These are phyloP conservation scores for Micromussa lordhowensis DNA, from an alignment of 92 coral and sea anemone species.

Conservation along the genomic window DNA sequence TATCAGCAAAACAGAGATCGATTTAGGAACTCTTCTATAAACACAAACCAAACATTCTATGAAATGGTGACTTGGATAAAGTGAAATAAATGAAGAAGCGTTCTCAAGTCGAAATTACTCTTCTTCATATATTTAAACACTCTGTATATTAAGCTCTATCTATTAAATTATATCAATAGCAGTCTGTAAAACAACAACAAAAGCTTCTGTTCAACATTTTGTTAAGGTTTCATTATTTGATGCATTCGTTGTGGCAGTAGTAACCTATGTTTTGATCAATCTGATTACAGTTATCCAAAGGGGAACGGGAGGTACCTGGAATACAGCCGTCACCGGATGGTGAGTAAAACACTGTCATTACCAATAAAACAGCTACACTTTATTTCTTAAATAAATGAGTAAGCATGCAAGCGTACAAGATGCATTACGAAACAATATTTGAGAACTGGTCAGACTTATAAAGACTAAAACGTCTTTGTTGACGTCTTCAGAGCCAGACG, in stretches of 20 bases:
- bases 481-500: conserved; percentile 33
- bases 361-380: background rate
- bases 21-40: too few relatives aligned
- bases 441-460: background rate
- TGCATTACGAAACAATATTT: background rate
- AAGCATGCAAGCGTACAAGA: background rate
- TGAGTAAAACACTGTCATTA: conserved; percentile 13
- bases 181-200: too few relatives aligned
- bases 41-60: background rate
- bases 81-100: too few relatives aligned
- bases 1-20: background rate
- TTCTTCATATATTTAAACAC: too few relatives aligned
- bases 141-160: too few relatives aligned
- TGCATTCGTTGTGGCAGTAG: background rate
- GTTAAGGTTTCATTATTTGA: background rate
- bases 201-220: background rate
- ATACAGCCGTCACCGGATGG: conserved; percentile 65
- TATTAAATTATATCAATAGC: too few relatives aligned
- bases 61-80: too few relatives aligned
- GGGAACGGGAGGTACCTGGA: conserved; percentile 67
- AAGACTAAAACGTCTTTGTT: background rate
- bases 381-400: background rate
- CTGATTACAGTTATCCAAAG: conserved; percentile 17
- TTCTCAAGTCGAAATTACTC: too few relatives aligned
- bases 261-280: background rate